Evolutionary conservation across 2,797 vertebrate species (phyloP), one percentile per base, ranked within the genome.

Genomic region (Coendou prehensilis): DNA sequence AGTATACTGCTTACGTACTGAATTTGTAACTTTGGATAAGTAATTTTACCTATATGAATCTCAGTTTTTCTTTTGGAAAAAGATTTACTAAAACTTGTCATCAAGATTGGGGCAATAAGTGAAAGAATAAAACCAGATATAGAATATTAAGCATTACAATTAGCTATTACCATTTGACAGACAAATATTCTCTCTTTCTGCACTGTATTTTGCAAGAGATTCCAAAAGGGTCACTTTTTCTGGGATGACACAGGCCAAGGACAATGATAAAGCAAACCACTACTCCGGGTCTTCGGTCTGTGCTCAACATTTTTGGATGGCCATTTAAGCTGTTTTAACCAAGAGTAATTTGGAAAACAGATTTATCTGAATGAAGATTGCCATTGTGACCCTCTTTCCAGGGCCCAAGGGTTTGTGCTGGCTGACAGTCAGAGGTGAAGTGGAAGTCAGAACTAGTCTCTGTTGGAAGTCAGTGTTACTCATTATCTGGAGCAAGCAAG

Each of bases 271-370:
- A 33, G 7, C 79, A 67, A 95, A 87, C 5, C 30, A 3, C 10
- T 10, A 2, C 14, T 93, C 64, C 81, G 20, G 50, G 61, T 45
- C 79, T 45, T 47, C 13, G 37, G 26, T 37, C 63, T 56, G 9
- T 57, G 30, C 6, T 59, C 9, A 18, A 56, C 4, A 6, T 87
- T 84, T 26, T 59, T 61, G 11, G 57, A 89, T 52, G 84, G 5
- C n/a, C 81, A 57, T 45, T 54, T 45, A 94, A 97, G 17, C 28
- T 47, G 23, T 0, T 67, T 94, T 69, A 92, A 82, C 80, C 11
- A 64, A 20, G 8, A 93, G 22, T 50, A 87, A 89, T 93, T 97
- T 93, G 79, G 97, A 96, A 75, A 85, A 94, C 56, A 96, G 78
- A 88, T 26, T 87, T 9, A 78, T 89, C 52, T 59, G n/a, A 9